These are phyloP conservation scores for Panthera uncia DNA, from an alignment of 2,113 vertebrate species.

Conservation along the genomic window DNA sequence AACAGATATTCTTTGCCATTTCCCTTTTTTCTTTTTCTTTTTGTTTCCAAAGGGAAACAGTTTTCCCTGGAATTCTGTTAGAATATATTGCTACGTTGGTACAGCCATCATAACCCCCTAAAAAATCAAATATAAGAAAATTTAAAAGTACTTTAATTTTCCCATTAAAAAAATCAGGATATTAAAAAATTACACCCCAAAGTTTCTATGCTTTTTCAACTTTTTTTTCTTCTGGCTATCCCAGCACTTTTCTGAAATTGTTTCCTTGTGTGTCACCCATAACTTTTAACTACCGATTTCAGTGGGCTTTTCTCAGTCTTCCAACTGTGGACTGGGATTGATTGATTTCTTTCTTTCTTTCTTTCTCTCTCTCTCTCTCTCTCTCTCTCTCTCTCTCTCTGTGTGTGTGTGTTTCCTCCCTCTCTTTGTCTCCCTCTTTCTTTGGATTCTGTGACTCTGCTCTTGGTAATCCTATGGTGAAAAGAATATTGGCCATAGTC, in stretches of 20 bases:
- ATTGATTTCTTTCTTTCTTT: background rate
- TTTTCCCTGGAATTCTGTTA: background rate
- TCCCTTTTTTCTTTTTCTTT: background rate
- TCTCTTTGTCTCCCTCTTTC: too few relatives aligned
- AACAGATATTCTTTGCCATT: background rate
- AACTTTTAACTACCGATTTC: background rate
- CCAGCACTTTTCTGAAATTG: background rate
- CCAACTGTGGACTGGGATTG: background rate
- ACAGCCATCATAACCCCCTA: background rate
- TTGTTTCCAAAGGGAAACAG: background rate
- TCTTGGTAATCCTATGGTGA: background rate
- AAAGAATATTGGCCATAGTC: background rate
- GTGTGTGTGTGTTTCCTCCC: too few relatives aligned
- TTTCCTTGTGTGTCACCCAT: background rate
- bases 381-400: too few relatives aligned
- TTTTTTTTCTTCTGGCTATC: background rate
- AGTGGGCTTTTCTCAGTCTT: background rate
- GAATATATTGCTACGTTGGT: background rate
- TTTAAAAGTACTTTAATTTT: background rate
- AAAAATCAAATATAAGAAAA: background rate
- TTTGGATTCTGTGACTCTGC: background rate
- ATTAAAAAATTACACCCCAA: background rate
- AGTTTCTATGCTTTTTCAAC: background rate
- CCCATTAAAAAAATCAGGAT: background rate
- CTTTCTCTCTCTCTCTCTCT: too few relatives aligned